Conservation (phyloP, 2,797 vertebrate genomes). For the Gallinago stenura region DNA sequence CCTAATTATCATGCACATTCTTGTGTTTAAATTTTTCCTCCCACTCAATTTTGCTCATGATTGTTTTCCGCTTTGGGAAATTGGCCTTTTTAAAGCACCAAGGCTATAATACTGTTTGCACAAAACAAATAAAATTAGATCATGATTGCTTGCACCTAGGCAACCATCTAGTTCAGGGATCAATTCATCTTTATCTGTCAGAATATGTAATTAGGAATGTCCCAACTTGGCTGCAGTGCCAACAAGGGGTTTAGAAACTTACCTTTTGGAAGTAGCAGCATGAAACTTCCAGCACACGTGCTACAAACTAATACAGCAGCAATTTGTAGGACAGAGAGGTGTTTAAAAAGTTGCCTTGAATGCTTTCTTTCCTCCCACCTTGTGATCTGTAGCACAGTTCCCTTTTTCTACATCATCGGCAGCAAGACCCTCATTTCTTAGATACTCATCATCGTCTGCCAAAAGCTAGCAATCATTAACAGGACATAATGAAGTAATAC, state of each 20-base stretch:
- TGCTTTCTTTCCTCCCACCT: not conserved
- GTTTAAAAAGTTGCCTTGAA: not conserved
- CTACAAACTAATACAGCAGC: not conserved
- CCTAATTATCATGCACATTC: constrained; percentile 50
- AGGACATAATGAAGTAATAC: not conserved
- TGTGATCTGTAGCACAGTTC: not conserved
- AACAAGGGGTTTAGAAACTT: not conserved
- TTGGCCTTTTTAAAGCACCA: constrained; percentile 1
- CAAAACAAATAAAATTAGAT: constrained; percentile 54
- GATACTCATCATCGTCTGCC: not conserved
- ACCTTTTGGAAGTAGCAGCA: not conserved
- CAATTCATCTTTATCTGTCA: constrained; percentile 28
- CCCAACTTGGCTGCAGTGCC: not conserved
- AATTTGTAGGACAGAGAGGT: not conserved
- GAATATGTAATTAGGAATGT: not conserved
- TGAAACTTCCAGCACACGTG: not conserved
- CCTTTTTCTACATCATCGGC: not conserved
- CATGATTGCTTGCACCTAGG: constrained; percentile 18
- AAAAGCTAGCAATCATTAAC: not conserved
- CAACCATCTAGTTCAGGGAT: not conserved
- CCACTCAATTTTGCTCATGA: constrained; percentile 40
- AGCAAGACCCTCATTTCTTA: not conserved
- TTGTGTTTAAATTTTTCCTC: constrained; percentile 42
- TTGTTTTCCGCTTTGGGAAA: constrained; percentile 42
- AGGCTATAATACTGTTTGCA: constrained; percentile 12